phyloP scores from a whole-genome alignment of 2,888 invertebrate genomes.

The Acleris holmiana region DNA sequence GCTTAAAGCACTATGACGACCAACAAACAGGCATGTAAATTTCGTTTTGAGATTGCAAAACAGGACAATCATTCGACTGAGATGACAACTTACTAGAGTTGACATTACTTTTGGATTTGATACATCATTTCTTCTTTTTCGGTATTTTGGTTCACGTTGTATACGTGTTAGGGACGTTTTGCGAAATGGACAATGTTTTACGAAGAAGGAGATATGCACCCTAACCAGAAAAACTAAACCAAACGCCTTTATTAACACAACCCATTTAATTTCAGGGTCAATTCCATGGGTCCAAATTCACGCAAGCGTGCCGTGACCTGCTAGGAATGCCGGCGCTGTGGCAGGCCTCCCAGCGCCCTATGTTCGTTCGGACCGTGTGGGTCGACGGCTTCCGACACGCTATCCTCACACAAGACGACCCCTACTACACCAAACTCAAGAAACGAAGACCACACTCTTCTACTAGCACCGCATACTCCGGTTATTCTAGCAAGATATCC shows the following conservation, averaged over 20 bases:
- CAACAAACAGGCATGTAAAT: too few species aligned
- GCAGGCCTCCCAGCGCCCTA: slow-evolving; percentile 86
- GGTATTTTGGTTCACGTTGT: too few species aligned
- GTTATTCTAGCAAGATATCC: slow-evolving; percentile 39
- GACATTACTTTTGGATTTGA: too few species aligned
- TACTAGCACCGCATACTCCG: slow-evolving; percentile 48
- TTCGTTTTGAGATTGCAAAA: too few species aligned
- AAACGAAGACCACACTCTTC: slow-evolving; percentile 67
- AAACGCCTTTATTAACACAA: slow-evolving; percentile 15
- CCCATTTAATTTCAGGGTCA: slow-evolving; percentile 40
- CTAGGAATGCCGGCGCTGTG: slow-evolving; percentile 82
- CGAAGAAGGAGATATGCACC: too few species aligned
- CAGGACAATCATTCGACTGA: too few species aligned
- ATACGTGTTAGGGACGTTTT: too few species aligned
- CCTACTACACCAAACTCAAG: slow-evolving; percentile 62
- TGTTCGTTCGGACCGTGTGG: slow-evolving; percentile 88
- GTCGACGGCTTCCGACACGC: slow-evolving; percentile 89
- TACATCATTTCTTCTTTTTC: too few species aligned
- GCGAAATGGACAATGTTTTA: too few species aligned
- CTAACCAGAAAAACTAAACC: neutral
- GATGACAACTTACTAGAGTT: too few species aligned
- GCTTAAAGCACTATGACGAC: too few species aligned
- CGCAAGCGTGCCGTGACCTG: slow-evolving; percentile 57
- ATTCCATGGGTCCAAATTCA: slow-evolving; percentile 62
- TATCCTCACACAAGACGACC: slow-evolving; percentile 87